Conservation (phyloP, 1,140 invertebrate genomes). For the Drosophila nebulosa region DNA sequence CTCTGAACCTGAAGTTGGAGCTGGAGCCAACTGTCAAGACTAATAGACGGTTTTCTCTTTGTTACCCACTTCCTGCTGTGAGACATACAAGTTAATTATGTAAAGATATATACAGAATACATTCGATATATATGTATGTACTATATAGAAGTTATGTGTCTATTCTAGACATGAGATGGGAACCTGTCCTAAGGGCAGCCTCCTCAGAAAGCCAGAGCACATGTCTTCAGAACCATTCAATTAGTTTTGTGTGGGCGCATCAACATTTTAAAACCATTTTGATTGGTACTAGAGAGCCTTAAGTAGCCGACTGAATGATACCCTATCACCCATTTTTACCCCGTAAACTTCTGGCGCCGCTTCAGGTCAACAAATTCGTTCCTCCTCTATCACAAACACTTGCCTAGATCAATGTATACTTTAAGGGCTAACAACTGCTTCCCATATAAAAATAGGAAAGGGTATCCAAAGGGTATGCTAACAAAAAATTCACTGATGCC, state of each 20-base stretch:
- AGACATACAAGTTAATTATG: slow-evolving; percentile 63
- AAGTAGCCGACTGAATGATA: neutral
- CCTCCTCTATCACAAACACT: too few relatives aligned
- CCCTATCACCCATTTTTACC: too few relatives aligned
- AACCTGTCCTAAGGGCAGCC: slow-evolving; percentile 31
- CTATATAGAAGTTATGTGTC: too few relatives aligned
- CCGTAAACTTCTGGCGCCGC: too few relatives aligned
- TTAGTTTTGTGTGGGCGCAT: slow-evolving; percentile 29
- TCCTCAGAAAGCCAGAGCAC: too few relatives aligned
- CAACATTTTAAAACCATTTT: slow-evolving; percentile 20
- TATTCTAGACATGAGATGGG: slow-evolving; percentile 42
- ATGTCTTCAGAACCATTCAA: slow-evolving; percentile 39
- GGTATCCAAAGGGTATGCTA: neutral
- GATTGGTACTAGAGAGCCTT: neutral
- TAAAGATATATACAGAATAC: slow-evolving; percentile 17
- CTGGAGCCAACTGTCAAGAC: slow-evolving; percentile 30
- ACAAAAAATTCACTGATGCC: slow-evolving; percentile 34
- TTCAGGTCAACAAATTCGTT: too few relatives aligned
- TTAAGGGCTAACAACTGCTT: too few relatives aligned
- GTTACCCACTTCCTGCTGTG: slow-evolving; percentile 56
- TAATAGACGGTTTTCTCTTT: slow-evolving; percentile 62
- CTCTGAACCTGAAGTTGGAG: slow-evolving; percentile 12
- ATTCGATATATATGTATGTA: neutral
- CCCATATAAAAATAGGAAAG: neutral
- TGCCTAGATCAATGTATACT: too few relatives aligned